These are phyloP conservation scores for Trissolcus brochymenae DNA, from an alignment of 2,888 invertebrate genomes.

Conservation along the genomic window DNA sequence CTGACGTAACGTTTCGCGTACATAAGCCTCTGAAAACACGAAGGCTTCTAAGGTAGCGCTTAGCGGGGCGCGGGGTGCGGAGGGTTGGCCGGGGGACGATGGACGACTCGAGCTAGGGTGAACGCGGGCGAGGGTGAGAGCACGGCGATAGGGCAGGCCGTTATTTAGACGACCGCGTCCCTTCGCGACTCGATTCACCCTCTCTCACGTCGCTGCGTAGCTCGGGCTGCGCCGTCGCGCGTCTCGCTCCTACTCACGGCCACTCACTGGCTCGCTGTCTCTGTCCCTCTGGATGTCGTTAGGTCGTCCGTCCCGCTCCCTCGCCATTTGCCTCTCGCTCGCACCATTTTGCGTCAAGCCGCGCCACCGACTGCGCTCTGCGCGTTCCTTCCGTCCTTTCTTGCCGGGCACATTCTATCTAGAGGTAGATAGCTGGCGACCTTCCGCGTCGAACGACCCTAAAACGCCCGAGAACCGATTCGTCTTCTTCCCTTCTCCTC, in stretches of 20 bases:
- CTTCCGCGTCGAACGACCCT: constrained; percentile 50
- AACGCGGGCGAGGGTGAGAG: constrained; percentile 60
- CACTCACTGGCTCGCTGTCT: constrained; percentile 6
- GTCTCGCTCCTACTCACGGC: constrained; percentile 21
- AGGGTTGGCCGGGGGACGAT: constrained; percentile 14
- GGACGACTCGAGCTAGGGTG: constrained; percentile 43
- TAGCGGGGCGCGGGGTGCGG: constrained; percentile 21
- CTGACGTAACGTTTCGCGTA: constrained; percentile 59
- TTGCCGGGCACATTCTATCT: constrained; percentile 39
- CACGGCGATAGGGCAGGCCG: constrained; percentile 59
- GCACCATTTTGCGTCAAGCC: constrained; percentile 42
- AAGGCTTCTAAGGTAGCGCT: constrained; percentile 56
- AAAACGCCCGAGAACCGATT: constrained; percentile 38
- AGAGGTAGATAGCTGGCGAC: constrained; percentile 18
- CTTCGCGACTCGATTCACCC: constrained; percentile 53
- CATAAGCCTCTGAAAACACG: constrained; percentile 64
- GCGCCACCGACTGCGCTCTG: constrained; percentile 16
- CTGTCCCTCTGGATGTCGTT: constrained; percentile 56
- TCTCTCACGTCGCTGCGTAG: constrained; percentile 25
- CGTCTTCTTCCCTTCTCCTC: constrained; percentile 34
- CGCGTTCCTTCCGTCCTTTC: constrained; percentile 41
- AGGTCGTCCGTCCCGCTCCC: constrained; percentile 41
- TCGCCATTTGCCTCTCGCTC: constrained; percentile 40
- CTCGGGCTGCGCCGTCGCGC: constrained; percentile 12
- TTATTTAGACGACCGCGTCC: constrained; percentile 63